A percentile compares a stretch with the other conserved stretches of the same genome.
Evolutionary conservation across 2,888 invertebrate genomes (phyloP).

Genomic region (Hybos culiciformis): DNA sequence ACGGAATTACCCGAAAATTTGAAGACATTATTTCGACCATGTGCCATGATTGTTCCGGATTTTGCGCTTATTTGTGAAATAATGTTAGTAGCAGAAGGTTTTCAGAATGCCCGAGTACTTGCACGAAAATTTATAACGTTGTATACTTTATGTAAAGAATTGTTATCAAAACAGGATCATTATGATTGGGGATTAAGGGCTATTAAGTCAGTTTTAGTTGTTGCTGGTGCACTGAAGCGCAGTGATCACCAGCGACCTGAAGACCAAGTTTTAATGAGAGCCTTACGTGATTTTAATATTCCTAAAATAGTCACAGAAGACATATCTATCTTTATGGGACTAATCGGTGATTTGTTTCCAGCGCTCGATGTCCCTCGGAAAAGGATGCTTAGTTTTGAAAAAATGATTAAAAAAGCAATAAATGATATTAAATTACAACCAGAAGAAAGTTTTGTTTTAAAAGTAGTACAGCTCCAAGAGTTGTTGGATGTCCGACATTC

Average conservation of each 20-base stretch:
- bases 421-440: conserved; percentile 77
- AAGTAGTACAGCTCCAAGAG: conserved; percentile 86
- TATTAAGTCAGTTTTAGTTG: conserved; percentile 90
- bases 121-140: conserved; percentile 92
- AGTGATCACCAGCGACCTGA: conserved; percentile 68
- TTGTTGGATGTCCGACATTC: conserved; percentile 88
- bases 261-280: conserved; percentile 91
- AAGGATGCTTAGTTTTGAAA: conserved; percentile 74
- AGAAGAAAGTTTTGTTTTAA: conserved; percentile 76
- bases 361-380: conserved; percentile 86
- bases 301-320: conserved; percentile 93
- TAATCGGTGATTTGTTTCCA: conserved; percentile 88
- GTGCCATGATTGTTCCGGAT: conserved; percentile 97
- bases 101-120: conserved; percentile 78
- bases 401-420: conserved; percentile 62
- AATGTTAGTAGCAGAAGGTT: conserved; percentile 95
- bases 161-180: conserved; percentile 90
- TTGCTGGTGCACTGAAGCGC: conserved; percentile 83
- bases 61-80: conserved; percentile 95
- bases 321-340: conserved; percentile 83
- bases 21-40: conserved; percentile 52
- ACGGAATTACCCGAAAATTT: conserved; percentile 74
- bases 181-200: conserved; percentile 98
- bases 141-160: conserved; percentile 79
- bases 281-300: conserved; percentile 85